Evolutionary conservation across 2,888 invertebrate genomes (phyloP).

Genomic region (Dryococelus australis): DNA sequence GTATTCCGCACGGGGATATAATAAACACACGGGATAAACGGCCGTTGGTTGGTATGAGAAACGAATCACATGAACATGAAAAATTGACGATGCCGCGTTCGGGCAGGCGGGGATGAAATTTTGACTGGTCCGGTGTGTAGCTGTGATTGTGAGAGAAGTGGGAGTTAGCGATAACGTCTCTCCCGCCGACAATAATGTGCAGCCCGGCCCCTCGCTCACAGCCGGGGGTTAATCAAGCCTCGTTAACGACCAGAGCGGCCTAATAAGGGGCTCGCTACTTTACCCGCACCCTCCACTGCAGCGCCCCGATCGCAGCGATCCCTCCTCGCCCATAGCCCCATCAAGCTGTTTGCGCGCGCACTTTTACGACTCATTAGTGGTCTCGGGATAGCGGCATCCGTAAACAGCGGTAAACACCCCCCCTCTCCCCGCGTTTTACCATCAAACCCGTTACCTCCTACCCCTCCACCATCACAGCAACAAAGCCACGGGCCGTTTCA

Average conservation of each 20-base stretch:
- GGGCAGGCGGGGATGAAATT: neutral
- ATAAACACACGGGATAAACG: too few relatives aligned
- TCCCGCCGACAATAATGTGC: neutral
- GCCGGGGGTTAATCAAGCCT: neutral
- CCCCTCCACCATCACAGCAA: too few relatives aligned
- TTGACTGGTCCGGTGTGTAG: neutral
- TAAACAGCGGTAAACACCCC: neutral
- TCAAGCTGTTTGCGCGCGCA: neutral
- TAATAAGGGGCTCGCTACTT: neutral
- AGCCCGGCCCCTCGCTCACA: neutral
- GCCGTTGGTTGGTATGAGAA: too few relatives aligned
- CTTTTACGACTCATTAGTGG: constrained; percentile 5
- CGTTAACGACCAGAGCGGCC: neutral
- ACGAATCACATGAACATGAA: too few relatives aligned
- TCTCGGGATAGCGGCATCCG: neutral
- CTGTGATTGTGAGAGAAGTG: neutral
- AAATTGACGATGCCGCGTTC: too few relatives aligned
- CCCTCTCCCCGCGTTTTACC: too few relatives aligned
- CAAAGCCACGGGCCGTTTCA: neutral
- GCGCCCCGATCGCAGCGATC: neutral
- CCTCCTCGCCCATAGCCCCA: neutral
- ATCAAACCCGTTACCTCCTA: too few relatives aligned
- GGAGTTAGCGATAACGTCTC: neutral
- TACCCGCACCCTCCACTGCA: neutral
- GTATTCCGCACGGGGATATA: too few relatives aligned